Conservation (phyloP, 64 coral and sea anemone species). For the Porites australiensis region DNA sequence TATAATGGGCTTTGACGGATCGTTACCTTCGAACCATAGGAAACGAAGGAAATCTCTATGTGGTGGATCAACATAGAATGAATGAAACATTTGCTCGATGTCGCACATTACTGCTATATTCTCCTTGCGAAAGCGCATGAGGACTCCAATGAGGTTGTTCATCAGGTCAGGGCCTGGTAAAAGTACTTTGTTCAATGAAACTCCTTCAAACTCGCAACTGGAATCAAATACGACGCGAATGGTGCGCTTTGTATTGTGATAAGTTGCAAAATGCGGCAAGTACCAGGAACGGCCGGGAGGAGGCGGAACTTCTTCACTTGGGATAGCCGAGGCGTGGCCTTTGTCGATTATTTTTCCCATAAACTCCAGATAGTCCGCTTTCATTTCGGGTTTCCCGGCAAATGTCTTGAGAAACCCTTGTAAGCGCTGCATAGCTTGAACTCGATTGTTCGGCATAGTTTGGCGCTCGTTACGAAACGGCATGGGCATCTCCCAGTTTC, state of each 20-base stretch:
- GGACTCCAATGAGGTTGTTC: slow-evolving; percentile 22
- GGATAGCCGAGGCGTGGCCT: slow-evolving; percentile 45
- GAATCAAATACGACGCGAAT: slow-evolving; percentile 42
- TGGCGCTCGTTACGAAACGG: slow-evolving; percentile 21
- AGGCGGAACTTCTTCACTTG: background rate
- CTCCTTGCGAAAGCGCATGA: slow-evolving; percentile 17
- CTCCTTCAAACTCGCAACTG: slow-evolving; percentile 32
- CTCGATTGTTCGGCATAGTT: slow-evolving; percentile 60
- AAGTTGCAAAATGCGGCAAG: slow-evolving; percentile 28
- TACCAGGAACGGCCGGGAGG: slow-evolving; percentile 37
- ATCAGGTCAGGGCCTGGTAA: slow-evolving; percentile 15
- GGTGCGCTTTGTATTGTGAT: slow-evolving; percentile 54
- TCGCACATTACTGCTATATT: background rate
- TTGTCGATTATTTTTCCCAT: slow-evolving; percentile 47
- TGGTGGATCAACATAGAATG: slow-evolving; percentile 12
- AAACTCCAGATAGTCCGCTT: slow-evolving; percentile 47
- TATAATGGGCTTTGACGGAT: background rate
- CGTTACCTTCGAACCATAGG: slow-evolving; percentile 21
- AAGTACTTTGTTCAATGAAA: background rate
- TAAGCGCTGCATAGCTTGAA: slow-evolving; percentile 35
- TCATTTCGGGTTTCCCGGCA: slow-evolving; percentile 39
- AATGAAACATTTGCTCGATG: slow-evolving; percentile 41
- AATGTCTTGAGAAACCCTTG: slow-evolving; percentile 39
- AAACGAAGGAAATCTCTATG: slow-evolving; percentile 38
- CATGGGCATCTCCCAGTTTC: slow-evolving; percentile 66